Base-by-base conservation (phyloP, 2,888 invertebrate genomes). In the Morpho deidamia region DNA sequence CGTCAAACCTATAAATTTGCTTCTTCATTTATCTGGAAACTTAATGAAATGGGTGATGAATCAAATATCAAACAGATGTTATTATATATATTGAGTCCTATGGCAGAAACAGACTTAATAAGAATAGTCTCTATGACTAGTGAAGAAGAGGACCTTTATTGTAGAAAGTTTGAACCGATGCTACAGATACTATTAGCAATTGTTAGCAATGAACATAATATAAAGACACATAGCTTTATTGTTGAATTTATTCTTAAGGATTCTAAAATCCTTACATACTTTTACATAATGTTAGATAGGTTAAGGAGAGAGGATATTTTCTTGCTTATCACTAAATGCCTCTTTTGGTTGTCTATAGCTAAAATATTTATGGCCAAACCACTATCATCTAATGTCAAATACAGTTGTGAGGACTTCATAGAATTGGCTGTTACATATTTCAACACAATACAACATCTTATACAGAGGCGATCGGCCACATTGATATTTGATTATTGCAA, bases 1-100 rank as follows among this genome's bases (percentile, higher is more conserved):
- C 89, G 93, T 39, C 93, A 94, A 70, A 92, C 93, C 7, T 92
- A 93, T 51, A 90, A 91, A 55, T 92, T 95, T 65, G 80, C 94
- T 11, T 90, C 91, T 11, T 84, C 86, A 55, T 87, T 94, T 51
- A 67, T 94, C 0, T 91, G 91, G 78, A 91, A 89, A 71, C 74
- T 91, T 1, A 83, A 89, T 12, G 87, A 91, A 47, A 77, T 90
- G 3, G 72, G 67, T 38, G 90, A 92, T 63, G 73, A 74, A 43
- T 69, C 74, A 11, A 81, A 89, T 54, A 80, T 91, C 57, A 65
- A 58, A 59, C 8, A 41, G 14, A 89, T 95, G 7, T 70, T 95
- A 2, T 67, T 70, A 11, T 81, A 85, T 59, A 90, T 94, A 23
- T 72, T 93, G 44, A 81, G 83, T 44, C 94, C 94, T 0, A 71